These are phyloP conservation scores for Cantharis nigra DNA, from an alignment of 2,888 invertebrate genomes.

Conservation along the genomic window DNA sequence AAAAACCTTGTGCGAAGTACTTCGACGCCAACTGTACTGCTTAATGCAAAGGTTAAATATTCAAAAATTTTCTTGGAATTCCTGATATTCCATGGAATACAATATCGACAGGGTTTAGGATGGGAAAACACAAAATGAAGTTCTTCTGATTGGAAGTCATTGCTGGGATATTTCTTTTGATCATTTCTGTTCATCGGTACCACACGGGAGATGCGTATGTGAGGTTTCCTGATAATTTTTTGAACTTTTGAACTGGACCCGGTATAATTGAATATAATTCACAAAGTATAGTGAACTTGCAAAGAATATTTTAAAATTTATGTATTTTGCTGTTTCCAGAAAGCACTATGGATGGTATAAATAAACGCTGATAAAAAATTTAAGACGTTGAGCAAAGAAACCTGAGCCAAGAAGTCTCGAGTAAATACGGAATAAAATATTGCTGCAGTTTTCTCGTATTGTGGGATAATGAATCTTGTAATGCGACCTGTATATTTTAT, in stretches of 20 bases:
- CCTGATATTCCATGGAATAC: too few species aligned
- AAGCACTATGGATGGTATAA: neutral
- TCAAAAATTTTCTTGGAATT: too few species aligned
- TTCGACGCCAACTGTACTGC: too few species aligned
- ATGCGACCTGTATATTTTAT: neutral
- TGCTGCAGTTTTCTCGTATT: neutral
- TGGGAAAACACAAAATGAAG: too few species aligned
- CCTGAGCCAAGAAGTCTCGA: neutral
- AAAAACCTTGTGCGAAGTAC: too few species aligned
- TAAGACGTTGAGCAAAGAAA: neutral
- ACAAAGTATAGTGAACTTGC: conserved; percentile 7
- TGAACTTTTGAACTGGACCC: neutral
- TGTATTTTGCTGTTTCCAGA: neutral
- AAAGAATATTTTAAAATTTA: conserved; percentile 9
- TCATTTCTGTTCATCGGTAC: too few species aligned
- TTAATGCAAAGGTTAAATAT: too few species aligned
- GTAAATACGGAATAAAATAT: neutral
- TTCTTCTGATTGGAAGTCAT: too few species aligned
- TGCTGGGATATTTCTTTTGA: too few species aligned
- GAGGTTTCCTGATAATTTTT: too few species aligned
- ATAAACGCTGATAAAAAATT: neutral
- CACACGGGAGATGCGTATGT: too few species aligned
- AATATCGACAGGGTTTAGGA: too few species aligned
- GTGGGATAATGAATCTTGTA: neutral
- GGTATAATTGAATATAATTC: neutral